Percentiles rank a stretch among this genome's conserved stretches.
Conservation (phyloP, 2,888 invertebrate species). For the Lissonota sp. region DNA sequence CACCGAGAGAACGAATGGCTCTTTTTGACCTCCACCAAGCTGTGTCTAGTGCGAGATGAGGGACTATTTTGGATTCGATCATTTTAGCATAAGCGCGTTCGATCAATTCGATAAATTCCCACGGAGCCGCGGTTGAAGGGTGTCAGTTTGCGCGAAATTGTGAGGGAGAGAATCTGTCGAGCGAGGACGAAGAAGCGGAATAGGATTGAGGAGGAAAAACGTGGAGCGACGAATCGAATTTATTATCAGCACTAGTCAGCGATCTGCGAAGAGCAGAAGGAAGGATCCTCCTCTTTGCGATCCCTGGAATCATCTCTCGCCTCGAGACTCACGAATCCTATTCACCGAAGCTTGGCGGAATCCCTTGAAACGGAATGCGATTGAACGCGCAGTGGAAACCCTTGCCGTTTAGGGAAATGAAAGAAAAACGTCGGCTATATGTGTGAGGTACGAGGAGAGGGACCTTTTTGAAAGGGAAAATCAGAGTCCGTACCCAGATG, state of each 20-base stretch:
- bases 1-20: too few species aligned
- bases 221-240: slow-evolving; percentile 56
- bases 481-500: slow-evolving; percentile 30
- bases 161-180: background rate
- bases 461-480: slow-evolving; percentile 30
- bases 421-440: slow-evolving; percentile 32
- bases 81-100: too few species aligned
- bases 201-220: slow-evolving; percentile 18
- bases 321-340: slow-evolving; percentile 28
- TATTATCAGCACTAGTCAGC: slow-evolving; percentile 63
- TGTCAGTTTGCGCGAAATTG: too few species aligned
- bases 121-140: too few species aligned
- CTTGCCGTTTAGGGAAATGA: slow-evolving; percentile 52
- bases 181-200: background rate
- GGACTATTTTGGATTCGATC: too few species aligned
- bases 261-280: slow-evolving; percentile 35
- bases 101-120: too few species aligned
- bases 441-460: background rate
- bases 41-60: too few species aligned
- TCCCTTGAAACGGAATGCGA: slow-evolving; percentile 48
- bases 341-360: slow-evolving; percentile 10
- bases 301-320: slow-evolving; percentile 26
- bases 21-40: too few species aligned
- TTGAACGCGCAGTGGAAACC: slow-evolving; percentile 45
- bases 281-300: slow-evolving; percentile 41